Base-by-base conservation (phyloP, 1,140 invertebrate genomes). In the Philotrypesis tridentata region DNA sequence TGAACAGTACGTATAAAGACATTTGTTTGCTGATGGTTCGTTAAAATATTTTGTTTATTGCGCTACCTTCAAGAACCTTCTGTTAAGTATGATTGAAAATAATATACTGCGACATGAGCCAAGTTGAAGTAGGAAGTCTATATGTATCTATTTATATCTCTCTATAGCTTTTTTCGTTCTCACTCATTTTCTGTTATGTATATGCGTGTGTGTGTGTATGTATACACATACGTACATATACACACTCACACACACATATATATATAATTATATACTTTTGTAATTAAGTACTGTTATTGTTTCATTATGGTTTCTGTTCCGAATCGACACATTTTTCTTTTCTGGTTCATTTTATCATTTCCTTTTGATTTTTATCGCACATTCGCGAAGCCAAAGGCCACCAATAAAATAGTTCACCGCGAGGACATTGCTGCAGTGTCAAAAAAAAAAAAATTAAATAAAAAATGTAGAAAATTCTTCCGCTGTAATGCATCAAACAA, bases 1-100 rank as follows among this genome's bases (percentile, higher is more conserved):
- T 81, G 80, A 81, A 81, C 80, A 75, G 80, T 81, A 81, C 80
- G 80, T 75, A 81, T 81, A 81, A 80, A 72, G 79, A 79, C 72
- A 81, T 75, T 81, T 76, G 73, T 81, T 81, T 81, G 80, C 80
- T 55, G 80, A 75, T 81, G 80, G 80, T 81, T 81, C 43, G 80
- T 81, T 81, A 81, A 74, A 74, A 80, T 81, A 75, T 81, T 81
- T 81, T 81, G 61, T 81, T 81, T 81, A 68, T 81, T 81, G 23
- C 43, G 61, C 63, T 48, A 75, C 40, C 63, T 70, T 76, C 72
- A 76, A 23, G 72, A 76, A 74, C 12, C 61, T 67, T 74, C 37
- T 25, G 70, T 80, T 80, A 74, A 74, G 79, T 80, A 80, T 80
- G 68, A 80, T 79, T 79, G 29, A 79, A 79, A 79, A 63, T 63